phyloP scores from a whole-genome alignment of 1,140 invertebrate species.

The Adelges cooleyi region DNA sequence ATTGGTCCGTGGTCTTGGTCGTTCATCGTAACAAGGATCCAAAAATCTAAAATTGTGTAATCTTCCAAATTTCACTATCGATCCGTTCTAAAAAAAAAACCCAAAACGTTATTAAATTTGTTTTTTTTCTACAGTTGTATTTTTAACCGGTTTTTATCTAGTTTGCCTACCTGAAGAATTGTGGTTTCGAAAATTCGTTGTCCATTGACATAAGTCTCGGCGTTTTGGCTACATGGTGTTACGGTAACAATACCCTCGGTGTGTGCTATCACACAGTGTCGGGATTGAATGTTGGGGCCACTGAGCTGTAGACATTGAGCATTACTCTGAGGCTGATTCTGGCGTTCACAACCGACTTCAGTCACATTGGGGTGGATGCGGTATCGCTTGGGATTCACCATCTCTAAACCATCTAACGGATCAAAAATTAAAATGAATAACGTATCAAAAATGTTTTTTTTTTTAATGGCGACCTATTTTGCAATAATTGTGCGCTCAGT shows the following conservation, averaged over 20 bases:
- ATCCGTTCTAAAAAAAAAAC: conserved; percentile 54
- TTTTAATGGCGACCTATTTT: no score
- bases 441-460: no score
- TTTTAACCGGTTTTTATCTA: no score
- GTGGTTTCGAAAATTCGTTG: conserved; percentile 86
- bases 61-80: conserved; percentile 77
- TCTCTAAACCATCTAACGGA: conserved; percentile 54
- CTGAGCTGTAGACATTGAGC: conserved; percentile 40
- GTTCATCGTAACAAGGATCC: conserved; percentile 77
- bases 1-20: conserved; percentile 57
- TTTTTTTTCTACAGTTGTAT: no score
- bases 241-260: conserved; percentile 83
- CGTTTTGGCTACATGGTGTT: conserved; percentile 83
- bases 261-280: conserved; percentile 86
- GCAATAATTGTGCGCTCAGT: no score
- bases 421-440: no score
- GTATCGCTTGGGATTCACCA: conserved; percentile 45
- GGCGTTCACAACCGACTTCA: conserved; percentile 56
- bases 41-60: conserved; percentile 86
- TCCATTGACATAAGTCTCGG: conserved; percentile 87
- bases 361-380: conserved; percentile 56
- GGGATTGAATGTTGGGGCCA: conserved; percentile 51
- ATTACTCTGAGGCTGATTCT: conserved; percentile 36
- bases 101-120: not conserved
- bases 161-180: conserved; percentile 59